A percentile compares a stretch with the other conserved stretches of the same genome.
Conservation (phyloP, 2,113 vertebrate species). For the Zosterops borbonicus region DNA sequence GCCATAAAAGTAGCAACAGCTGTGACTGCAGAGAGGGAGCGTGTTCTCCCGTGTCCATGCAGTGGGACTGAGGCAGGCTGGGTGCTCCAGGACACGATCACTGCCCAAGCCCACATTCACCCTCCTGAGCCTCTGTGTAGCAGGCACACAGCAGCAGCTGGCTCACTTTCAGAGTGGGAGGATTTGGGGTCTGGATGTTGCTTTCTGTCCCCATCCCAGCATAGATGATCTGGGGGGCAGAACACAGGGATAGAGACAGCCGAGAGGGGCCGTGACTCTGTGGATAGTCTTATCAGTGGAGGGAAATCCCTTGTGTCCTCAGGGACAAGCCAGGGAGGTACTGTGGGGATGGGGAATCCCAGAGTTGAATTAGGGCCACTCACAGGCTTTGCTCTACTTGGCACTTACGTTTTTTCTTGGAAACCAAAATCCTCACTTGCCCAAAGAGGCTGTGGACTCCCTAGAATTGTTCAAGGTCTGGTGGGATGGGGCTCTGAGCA, state of each 20-base stretch:
- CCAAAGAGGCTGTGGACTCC: background rate
- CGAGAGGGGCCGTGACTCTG: rapidly evolving
- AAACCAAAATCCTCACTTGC: background rate
- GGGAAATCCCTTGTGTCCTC: background rate
- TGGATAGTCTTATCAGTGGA: background rate
- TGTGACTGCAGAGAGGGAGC: rapidly evolving
- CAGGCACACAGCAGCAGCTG: background rate
- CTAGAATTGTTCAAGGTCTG: too few species aligned
- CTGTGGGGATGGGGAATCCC: background rate
- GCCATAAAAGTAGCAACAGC: rapidly evolving
- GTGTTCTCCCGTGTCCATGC: rapidly evolving
- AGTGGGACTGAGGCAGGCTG: background rate
- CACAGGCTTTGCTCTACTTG: background rate
- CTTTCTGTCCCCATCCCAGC: background rate
- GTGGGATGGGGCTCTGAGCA: background rate
- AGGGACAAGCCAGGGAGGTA: background rate
- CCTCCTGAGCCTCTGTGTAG: background rate
- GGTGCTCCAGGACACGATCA: background rate
- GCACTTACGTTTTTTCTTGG: background rate
- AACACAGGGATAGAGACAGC: background rate
- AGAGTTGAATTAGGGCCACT: background rate
- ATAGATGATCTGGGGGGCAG: background rate
- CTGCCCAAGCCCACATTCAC: rapidly evolving
- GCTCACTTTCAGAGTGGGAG: background rate
- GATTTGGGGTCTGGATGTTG: background rate